phyloP scores from a whole-genome alignment of 2,797 vertebrate genomes.

The Rousettus madagascariensis region DNA sequence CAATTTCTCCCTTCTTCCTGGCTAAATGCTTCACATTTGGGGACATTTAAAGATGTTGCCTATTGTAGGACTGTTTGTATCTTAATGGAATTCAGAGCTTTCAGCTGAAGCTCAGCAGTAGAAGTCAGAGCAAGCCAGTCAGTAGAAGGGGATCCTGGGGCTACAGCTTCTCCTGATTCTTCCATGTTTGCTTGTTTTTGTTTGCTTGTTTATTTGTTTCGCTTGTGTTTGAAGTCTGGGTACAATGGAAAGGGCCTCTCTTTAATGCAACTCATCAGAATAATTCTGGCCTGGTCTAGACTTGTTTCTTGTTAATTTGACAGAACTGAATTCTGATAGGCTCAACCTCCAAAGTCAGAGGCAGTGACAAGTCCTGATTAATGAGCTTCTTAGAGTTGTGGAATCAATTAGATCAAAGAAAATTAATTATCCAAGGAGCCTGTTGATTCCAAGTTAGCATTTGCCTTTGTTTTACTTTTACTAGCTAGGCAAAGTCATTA shows the following conservation, averaged over 20 bases:
- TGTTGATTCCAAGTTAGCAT: constrained; percentile 70
- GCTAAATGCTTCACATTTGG: not conserved
- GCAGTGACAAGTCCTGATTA: constrained; percentile 63
- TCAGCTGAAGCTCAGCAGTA: not conserved
- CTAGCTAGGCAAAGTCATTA: constrained; percentile 68
- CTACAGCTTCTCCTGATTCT: not conserved
- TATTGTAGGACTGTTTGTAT: not conserved
- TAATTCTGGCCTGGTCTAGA: not conserved
- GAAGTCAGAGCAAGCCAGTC: not conserved
- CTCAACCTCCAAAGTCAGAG: constrained; percentile 39
- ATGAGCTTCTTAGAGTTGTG: constrained; percentile 21
- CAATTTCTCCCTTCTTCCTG: not conserved
- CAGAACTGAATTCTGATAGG: not conserved
- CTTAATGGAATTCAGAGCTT: not conserved
- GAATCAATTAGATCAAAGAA: constrained; percentile 65
- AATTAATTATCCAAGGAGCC: constrained; percentile 64
- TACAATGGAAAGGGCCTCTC: not conserved
- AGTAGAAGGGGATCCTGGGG: not conserved
- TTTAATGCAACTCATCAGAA: not conserved
- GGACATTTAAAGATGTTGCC: not conserved
- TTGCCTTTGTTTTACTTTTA: constrained; percentile 75
- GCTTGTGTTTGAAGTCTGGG: not conserved
- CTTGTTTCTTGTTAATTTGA: not conserved
- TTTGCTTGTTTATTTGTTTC: not conserved
- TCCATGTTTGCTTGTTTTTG: not conserved